Evolutionary conservation across 1,140 invertebrate species (phyloP).

Genomic region (Myzus persicae): DNA sequence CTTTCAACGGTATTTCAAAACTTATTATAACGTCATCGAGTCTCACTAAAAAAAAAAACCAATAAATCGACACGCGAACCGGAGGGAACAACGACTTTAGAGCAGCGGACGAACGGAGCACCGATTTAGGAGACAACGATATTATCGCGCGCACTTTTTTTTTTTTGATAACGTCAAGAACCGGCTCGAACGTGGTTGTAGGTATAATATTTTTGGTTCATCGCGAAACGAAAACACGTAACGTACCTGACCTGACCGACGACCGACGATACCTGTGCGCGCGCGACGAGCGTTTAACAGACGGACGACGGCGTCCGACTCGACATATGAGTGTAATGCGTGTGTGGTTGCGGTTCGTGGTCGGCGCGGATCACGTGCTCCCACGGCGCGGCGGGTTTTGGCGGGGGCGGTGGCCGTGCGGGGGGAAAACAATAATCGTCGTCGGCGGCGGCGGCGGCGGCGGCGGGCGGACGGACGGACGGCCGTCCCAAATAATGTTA

Average conservation of each 20-base stretch:
- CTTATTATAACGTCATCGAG: neutral
- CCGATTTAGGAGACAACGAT: too few species aligned
- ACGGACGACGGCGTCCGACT: neutral
- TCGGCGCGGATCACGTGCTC: slow-evolving; percentile 49
- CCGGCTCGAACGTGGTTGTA: too few species aligned
- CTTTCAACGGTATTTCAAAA: neutral
- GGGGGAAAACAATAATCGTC: slow-evolving; percentile 7
- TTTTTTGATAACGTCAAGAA: neutral
- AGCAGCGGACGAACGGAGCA: neutral
- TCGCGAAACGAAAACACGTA: neutral
- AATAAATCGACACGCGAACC: neutral
- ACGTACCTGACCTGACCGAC: neutral
- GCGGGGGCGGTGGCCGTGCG: slow-evolving; percentile 6
- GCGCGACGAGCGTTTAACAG: neutral
- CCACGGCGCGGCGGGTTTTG: neutral
- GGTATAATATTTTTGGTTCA: too few species aligned
- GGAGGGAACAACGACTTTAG: neutral
- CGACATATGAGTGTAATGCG: neutral
- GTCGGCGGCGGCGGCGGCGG: too few species aligned
- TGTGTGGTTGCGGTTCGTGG: slow-evolving; percentile 36
- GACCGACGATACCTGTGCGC: slow-evolving; percentile 27
- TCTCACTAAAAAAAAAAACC: too few species aligned
- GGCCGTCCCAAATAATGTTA: neutral
- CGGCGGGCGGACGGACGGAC: neutral
- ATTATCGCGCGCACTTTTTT: neutral